Base-by-base conservation (phyloP, 1,140 invertebrate species). In the Drosophila tani region DNA sequence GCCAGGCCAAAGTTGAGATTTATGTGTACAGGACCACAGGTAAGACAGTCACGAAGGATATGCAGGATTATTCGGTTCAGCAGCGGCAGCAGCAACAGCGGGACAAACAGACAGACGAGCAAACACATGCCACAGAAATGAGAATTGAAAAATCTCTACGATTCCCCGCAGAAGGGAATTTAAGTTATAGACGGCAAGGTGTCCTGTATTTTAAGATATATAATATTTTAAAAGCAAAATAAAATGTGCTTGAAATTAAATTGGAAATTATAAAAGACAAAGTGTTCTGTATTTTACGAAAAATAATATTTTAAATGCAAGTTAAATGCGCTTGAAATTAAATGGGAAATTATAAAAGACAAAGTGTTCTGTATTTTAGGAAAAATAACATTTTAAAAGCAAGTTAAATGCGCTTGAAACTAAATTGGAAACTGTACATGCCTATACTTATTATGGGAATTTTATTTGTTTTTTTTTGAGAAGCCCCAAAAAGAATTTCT, bases 71-170 rank as follows among this genome's bases (percentile, higher is more conserved):
- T 40, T 45, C 8, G 38, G 60, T 63, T 57, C 50, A 40, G 60
- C 60, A 49, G 40, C 24, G 38, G 29, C 32, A 29, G n/a, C 21
- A 24, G 12, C 46, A 21, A 17, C 14, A 15, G 9, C 32, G 32
- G 32, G 11, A 63, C 15, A 35, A 29, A 62, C 59, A 21, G 45
- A 35, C 17, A 15, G 35, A 19, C 19, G 19, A 17, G 14, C 46
- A 67, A 69, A 53, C 62, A 53, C 62, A 53, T 53, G 60, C 47
- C 60, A 53, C 29, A 53, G 29, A 67, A 69, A 66, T 67, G 63
- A 53, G 47, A 51, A 53, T 56, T 45, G 47, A 40, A 68, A 63
- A 68, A 63, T 63, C 57, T 47, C 7, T 2, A 38, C 14, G 21
- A 65, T 35, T 24, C 29, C 9, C 29, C 9, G 15, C 15, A 38